Base-by-base conservation (phyloP, 2,797 vertebrate species). In the Poeciliopsis presidionis region DNA sequence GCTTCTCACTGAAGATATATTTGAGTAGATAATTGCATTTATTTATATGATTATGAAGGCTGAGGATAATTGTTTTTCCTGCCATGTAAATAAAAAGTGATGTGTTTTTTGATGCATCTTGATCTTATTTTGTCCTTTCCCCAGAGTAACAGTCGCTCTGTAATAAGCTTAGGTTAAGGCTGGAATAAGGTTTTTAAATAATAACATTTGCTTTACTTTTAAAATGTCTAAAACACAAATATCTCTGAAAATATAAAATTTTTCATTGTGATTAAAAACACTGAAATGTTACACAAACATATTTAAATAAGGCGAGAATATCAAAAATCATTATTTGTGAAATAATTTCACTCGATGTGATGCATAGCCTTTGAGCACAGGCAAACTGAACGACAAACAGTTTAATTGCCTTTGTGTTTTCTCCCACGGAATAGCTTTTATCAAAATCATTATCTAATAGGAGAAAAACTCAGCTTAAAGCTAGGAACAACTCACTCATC, bases 401-500 rank as follows among this genome's bases (percentile, higher is more conserved):
- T 90, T 91, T 81, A 92, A 93, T 91, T 91, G 92, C 88, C 79
- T 91, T 90, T 92, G 82, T 90, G 87, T 89, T 93, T 89, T 91
- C 89, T 86, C 89, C 90, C 90, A 92, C 93, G 85, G 88, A 92
- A 91, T 77, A 73, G 85, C 89, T 92, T 93, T 93, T 89, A 94
- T 92, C 90, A 91, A 90, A 93, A 91, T 92, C 87, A 91, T 93
- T 92, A 93, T 94, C 93, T 92, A 92, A 94, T 91, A 86, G 86
- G 75, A 84, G 83, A 84, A 90, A 88, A 84, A 79, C 61, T 87
- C 87, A 75, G 87, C 63, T 87, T 90, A 84, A 88, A 74, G 82
- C 77, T 67, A 83, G 85, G 80, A 90, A 91, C 91, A 87, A 82
- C 87, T 93, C 88, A 84, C 86, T 93, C 84, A 80, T 80, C 85